Base-by-base conservation (phyloP, 1,140 invertebrate genomes). In the Trichogramma pretiosum region DNA sequence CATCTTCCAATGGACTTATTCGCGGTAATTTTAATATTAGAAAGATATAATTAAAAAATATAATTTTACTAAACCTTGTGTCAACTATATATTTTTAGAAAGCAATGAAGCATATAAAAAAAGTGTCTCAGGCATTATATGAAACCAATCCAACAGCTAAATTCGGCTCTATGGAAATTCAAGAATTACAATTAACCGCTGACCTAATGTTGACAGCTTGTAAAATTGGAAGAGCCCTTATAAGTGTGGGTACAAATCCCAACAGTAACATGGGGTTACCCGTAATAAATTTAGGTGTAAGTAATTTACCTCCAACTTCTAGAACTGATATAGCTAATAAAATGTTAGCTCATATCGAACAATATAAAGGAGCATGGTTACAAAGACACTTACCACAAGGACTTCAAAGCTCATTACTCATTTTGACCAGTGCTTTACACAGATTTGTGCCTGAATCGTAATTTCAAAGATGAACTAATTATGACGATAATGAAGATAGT, bases 251-350 rank as follows among this genome's bases (percentile, higher is more conserved):
- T n/a, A 68, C 75, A 7, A 82, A 82, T 68, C 80, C 78, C 33
- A 71, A 76, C 36, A 76, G 73, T 50, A 77, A 77, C 53, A 76
- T 78, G 72, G 81, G 79, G 1, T 63, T 79, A 10, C 70, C 75
- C 32, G 77, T 79, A 5, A 78, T 82, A 21, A 83, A 83, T 62
- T 63, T 80, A 40, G 80, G 79, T 22, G 71, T 81, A 1, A 74
- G 67, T 46, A 81, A 81, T 65, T 61, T 81, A 4, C 74, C 77
- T 26, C 73, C 78, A 10, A 81, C 78, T 16, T 74, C 78, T 30
- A 70, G 77, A 47, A 82, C 80, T 13, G 80, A 82, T 52, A 68
- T 82, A 53, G 80, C 80, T n/a, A 82, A 82, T 59, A 81, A 78
- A 60, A 67, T 79, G 61, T 56, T 79, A n/a, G 72, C 74, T 32